Percentiles rank a stretch among this genome's conserved stretches.
phyloP scores from a whole-genome alignment of 2,797 vertebrate species.

The Geotrypetes seraphini region DNA sequence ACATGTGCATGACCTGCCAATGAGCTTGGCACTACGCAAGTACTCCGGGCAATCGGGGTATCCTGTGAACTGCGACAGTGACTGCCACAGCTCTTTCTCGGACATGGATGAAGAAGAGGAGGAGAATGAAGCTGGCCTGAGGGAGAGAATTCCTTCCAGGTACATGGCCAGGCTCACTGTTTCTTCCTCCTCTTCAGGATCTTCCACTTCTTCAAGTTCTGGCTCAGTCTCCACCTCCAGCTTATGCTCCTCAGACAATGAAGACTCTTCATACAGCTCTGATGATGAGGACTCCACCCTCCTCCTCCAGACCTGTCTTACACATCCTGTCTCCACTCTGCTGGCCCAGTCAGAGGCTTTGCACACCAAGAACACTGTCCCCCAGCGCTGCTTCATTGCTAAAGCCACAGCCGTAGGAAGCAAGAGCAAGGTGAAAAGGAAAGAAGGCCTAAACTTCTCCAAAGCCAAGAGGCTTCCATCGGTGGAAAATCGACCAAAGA shows the following conservation, averaged over 20 bases:
- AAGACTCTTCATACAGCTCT: slow-evolving; percentile 90
- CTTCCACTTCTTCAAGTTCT: slow-evolving; percentile 84
- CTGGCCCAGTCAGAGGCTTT: slow-evolving; percentile 65
- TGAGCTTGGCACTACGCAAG: slow-evolving; percentile 65
- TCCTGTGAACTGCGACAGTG: slow-evolving; percentile 75
- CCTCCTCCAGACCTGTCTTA: slow-evolving; percentile 72
- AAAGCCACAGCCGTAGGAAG: slow-evolving; percentile 53
- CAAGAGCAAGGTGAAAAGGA: slow-evolving; percentile 73
- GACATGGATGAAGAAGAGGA: slow-evolving; percentile 79
- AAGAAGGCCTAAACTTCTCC: slow-evolving; percentile 67
- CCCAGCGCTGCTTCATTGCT: slow-evolving; percentile 65
- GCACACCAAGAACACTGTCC: slow-evolving; percentile 44
- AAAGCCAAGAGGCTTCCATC: slow-evolving; percentile 86
- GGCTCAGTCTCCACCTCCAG: slow-evolving; percentile 91
- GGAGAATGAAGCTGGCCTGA: slow-evolving; percentile 65
- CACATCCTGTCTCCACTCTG: slow-evolving; percentile 65
- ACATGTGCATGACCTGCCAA: slow-evolving; percentile 52
- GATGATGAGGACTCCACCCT: slow-evolving; percentile 82
- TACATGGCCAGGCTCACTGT: slow-evolving; percentile 79
- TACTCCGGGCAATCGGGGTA: slow-evolving; percentile 66
- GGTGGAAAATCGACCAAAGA: slow-evolving; percentile 76
- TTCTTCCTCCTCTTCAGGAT: slow-evolving; percentile 85
- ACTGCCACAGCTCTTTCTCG: slow-evolving; percentile 89
- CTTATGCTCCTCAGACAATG: slow-evolving; percentile 88
- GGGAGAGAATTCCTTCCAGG: slow-evolving; percentile 56